A percentile compares a stretch with the other conserved stretches of the same genome.
These are phyloP conservation scores for Blastomussa wellsi DNA, from an alignment of 92 coral and sea anemone species.

Conservation along the genomic window DNA sequence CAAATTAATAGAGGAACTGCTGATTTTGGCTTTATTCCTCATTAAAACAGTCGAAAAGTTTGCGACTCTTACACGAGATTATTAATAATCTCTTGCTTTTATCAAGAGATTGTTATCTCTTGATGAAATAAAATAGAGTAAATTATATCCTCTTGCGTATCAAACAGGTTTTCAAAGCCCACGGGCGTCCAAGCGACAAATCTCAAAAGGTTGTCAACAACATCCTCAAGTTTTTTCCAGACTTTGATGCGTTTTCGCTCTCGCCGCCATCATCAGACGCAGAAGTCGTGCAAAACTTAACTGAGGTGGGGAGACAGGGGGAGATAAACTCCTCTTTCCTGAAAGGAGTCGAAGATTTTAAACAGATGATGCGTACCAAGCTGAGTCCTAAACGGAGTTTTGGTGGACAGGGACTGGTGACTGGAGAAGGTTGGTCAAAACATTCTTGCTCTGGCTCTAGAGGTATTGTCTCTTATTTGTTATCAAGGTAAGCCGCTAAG, in stretches of 20 bases:
- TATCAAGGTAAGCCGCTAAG: too few species aligned
- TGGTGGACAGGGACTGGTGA: slow-evolving; percentile 45
- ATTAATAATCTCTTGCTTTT: too few species aligned
- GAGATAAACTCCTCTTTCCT: slow-evolving; percentile 31
- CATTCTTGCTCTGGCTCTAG: too few species aligned
- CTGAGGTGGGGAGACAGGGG: slow-evolving; percentile 27
- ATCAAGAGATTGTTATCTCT: too few species aligned
- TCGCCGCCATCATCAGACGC: slow-evolving; percentile 74
- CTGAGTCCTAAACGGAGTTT: slow-evolving; percentile 53
- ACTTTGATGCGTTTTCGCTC: slow-evolving; percentile 74
- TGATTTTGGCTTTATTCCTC: too few species aligned
- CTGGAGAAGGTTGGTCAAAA: slow-evolving; percentile 58
- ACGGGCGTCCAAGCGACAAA: slow-evolving; percentile 37
- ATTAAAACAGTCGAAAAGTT: too few species aligned
- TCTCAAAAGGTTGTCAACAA: slow-evolving; percentile 50
- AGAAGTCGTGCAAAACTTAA: slow-evolving; percentile 45
- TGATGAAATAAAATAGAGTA: too few species aligned
- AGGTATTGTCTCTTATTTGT: too few species aligned
- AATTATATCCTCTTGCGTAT: background rate
- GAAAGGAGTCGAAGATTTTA: slow-evolving; percentile 43
- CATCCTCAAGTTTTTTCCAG: slow-evolving; percentile 67
- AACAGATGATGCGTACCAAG: slow-evolving; percentile 22
- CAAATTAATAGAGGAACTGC: background rate
- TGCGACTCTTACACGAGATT: too few species aligned
- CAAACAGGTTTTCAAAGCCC: slow-evolving; percentile 25